Evolutionary conservation across 2,888 invertebrate genomes (phyloP), one percentile per base, ranked within the genome.

Genomic region (Chirona hameri): DNA sequence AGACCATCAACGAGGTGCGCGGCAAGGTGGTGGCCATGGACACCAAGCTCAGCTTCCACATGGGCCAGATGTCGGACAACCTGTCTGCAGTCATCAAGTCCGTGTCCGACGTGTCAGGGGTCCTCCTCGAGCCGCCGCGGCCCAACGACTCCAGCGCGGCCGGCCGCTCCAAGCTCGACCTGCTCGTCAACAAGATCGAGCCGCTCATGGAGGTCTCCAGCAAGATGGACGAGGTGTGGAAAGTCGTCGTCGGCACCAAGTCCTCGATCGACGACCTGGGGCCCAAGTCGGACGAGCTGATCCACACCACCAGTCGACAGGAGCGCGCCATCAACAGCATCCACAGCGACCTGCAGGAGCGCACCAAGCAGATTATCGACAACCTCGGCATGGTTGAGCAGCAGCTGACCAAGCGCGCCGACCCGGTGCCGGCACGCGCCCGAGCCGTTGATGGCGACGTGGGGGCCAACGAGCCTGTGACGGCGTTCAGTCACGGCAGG

Each of bases 211-310:
- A 92, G 82, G 95, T 95, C 0, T 94, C 95, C 0, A 94, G 95
- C 87, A 95, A 95, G 88, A 95, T 95, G 94, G 95, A 95, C 86
- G 94, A 95, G 88, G 95, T 95, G 7, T 95, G 95, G 95, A 93
- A 94, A 87, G 94, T 95, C 9, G 94, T 95, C 21, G 94, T 95
- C 0, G 95, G 95, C 24, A 95, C 95, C 5, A 95, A 95, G 87
- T 94, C 93, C 86, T 94, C 95, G 0, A 94, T 95, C 0, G 95
- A 95, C 87, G 93, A 94, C 87, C 89, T 95, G 82, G 91, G 95
- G 69, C 95, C 95, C 0, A 95, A 95, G 88, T 95, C 95, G 0
- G 95, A 95, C 87, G 94, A 95, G 86, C 89, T 95, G 10, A 89
- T 96, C 24, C 94, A 94, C 0, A 95, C 95, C 88, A 95, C 94